Base-by-base conservation (phyloP, 2,888 invertebrate genomes). In the Alloscopus bannaensis region DNA sequence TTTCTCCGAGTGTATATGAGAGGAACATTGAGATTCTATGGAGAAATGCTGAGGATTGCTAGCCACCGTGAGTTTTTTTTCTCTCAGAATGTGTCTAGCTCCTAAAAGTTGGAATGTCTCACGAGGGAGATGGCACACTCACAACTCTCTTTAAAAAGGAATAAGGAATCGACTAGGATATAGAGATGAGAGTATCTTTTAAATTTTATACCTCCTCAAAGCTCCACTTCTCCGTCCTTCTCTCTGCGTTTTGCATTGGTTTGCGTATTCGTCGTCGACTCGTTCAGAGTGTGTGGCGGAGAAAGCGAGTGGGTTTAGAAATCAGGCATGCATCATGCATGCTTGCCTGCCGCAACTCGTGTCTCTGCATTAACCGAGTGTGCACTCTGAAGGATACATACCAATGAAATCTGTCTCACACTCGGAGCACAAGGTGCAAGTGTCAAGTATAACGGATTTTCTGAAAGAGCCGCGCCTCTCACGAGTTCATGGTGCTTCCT, bases 321-420 rank as follows among this genome's bases (percentile, higher is more conserved):
- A 45, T 45, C 45, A 45, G 13, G 45, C 45, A 45, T 45, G 45
- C 45, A 16, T 4, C n/a, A 45, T 45, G 45, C 45, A 45, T 13
- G 8, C 36, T 36, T n/a, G n/a, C n/a, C n/a, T n/a, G n/a, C n/a
- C n/a, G n/a, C n/a, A n/a, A n/a, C n/a, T n/a, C n/a, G n/a, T n/a
- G n/a, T n/a, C n/a, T n/a, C n/a, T n/a, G n/a, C n/a, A n/a, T n/a
- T n/a, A n/a, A n/a, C n/a, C n/a, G n/a, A n/a, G n/a, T n/a, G n/a
- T n/a, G n/a, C n/a, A n/a, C 42, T 42, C 42, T 8, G n/a, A n/a
- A 42, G 13, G 8, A 42, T 42, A 36, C n/a, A n/a, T n/a, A 42
- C 42, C 42, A 42, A 42, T 42, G 42, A 50, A 50, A 50, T 50
- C 50, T 22, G n/a, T n/a, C n/a, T n/a, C n/a, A n/a, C 50, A 50